Base-by-base conservation (phyloP, 2,113 vertebrate genomes). In the Seriola rivoliana region DNA sequence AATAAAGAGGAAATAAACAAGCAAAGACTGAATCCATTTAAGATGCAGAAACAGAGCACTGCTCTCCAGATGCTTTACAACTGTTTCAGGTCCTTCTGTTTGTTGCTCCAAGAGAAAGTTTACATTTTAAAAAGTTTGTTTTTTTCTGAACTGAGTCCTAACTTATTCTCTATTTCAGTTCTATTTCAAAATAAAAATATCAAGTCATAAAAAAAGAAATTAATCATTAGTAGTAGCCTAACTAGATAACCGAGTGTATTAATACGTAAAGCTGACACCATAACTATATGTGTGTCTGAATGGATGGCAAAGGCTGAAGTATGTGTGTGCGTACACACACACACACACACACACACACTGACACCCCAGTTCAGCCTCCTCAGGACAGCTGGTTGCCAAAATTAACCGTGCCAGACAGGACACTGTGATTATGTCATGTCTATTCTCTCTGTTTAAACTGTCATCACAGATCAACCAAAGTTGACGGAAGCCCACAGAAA, bases 381-480 rank as follows among this genome's bases (percentile, higher is more conserved):
- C 70, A 67, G 59, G 84, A 93, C 94, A 94, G 91, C 92, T 93
- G 92, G 74, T 6, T 69, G 73, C 85, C 92, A 91, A 90, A 94
- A 83, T 93, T 92, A 93, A 93, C 93, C 3, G 58, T 68, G 64
- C 63, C 72, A 92, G 88, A 90, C 81, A 46, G 79, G 38, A 54
- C 71, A 58, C 36, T 67, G 84, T 68, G 65, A 71, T 83, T 84
- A 81, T 84, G 82, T 93, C 89, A 89, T 44, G 44, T 80, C 80
- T 82, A 88, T 90, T 91, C 86, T 89, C 57, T 85, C 46, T 3
- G 55, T 57, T 65, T 40, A 62, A 78, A 73, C 78, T 16, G 29
- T 17, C 75, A 59, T 16, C 68, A 38, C 67, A 72, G 48, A 11
- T 38, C 14, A 58, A 14, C 29, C 40, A 52, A 55, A 54, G 67